phyloP scores from a whole-genome alignment of 2,888 invertebrate species.

The Polydrusus tereticollis region DNA sequence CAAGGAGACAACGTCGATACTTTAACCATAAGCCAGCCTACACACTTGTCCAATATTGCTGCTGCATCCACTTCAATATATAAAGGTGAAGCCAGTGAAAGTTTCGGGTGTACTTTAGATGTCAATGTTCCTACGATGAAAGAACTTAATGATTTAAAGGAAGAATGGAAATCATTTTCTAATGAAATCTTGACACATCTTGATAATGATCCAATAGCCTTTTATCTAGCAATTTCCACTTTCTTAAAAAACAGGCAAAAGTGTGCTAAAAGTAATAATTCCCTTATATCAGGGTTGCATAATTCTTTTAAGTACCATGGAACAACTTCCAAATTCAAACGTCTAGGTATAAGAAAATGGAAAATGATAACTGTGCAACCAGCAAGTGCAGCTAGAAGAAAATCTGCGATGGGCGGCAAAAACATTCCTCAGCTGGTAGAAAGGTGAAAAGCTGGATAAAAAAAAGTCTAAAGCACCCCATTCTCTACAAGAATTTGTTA shows the following conservation, averaged over 20 bases:
- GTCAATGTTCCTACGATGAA: constrained; percentile 27
- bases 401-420: constrained; percentile 25
- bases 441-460: constrained; percentile 6
- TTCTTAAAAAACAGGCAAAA: constrained; percentile 34
- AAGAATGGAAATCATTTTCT: constrained; percentile 39
- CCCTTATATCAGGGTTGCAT: no score
- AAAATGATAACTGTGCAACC: constrained; percentile 23
- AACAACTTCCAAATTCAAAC: constrained; percentile 6
- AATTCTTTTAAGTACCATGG: constrained; percentile 26
- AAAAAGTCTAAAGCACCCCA: neutral
- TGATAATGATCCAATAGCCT: constrained; percentile 29
- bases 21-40: constrained; percentile 33
- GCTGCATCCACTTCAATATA: constrained; percentile 26
- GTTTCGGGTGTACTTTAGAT: constrained; percentile 25
- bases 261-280: constrained; percentile 26
- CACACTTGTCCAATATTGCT: constrained; percentile 18
- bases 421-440: constrained; percentile 27
- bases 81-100: constrained; percentile 23
- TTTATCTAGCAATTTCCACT: constrained; percentile 35
- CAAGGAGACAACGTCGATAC: constrained; percentile 23
- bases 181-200: constrained; percentile 30
- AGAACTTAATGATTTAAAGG: constrained; percentile 35
- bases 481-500: constrained; percentile 13
- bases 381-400: constrained; percentile 25
- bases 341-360: constrained; percentile 13